Conservation (phyloP, 1,140 invertebrate species). For the Drosophila ohnishii region DNA sequence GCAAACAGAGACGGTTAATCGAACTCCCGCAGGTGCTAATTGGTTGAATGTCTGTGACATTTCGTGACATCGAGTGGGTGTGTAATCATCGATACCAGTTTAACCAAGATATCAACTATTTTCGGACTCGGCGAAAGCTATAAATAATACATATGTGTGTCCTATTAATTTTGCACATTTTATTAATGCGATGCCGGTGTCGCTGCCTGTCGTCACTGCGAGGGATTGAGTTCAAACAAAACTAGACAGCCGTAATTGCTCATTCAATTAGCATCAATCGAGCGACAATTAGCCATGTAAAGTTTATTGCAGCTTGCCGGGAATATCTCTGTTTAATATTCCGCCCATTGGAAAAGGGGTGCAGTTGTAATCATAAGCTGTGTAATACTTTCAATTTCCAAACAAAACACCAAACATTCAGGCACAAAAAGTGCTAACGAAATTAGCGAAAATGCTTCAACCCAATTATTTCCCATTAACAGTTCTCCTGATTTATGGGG, state of each 20-base stretch:
- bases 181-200: constrained; percentile 11
- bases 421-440: constrained; percentile 16
- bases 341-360: background rate
- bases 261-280: constrained; percentile 61
- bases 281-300: constrained; percentile 46
- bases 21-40: constrained; percentile 31
- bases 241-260: constrained; percentile 34
- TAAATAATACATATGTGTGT: constrained; percentile 35
- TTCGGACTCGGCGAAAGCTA: constrained; percentile 43
- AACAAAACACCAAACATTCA: constrained; percentile 13
- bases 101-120: constrained; percentile 41
- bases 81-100: constrained; percentile 15
- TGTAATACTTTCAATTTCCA: constrained; percentile 12
- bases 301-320: constrained; percentile 17
- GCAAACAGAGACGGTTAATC: constrained; percentile 30
- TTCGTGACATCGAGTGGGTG: constrained; percentile 27
- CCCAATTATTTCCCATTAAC: constrained; percentile 26
- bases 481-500: constrained; percentile 11
- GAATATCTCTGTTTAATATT: background rate
- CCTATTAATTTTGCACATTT: constrained; percentile 25
- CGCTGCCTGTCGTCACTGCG: constrained; percentile 26
- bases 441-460: constrained; percentile 16
- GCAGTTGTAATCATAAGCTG: constrained; percentile 2
- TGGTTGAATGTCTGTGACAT: constrained; percentile 19
- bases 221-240: constrained; percentile 17